Percentiles rank a stretch among this genome's conserved stretches.
phyloP scores from a whole-genome alignment of 2,797 vertebrate species.

The Sciaenops ocellatus region DNA sequence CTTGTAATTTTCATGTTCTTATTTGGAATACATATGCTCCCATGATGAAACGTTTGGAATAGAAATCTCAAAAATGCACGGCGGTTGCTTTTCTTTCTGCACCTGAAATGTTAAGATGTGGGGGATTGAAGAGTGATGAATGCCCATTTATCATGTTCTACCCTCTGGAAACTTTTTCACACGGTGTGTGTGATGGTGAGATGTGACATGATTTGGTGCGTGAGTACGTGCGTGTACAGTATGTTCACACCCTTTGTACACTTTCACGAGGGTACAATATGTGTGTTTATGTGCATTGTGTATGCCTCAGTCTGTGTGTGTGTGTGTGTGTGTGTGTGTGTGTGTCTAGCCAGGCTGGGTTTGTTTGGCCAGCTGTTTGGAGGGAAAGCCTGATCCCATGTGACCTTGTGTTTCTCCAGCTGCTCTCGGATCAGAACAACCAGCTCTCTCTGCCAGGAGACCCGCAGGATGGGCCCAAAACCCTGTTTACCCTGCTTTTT shows the following conservation, averaged over 20 bases:
- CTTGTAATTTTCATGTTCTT: background rate
- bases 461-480: conserved; percentile 35
- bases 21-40: background rate
- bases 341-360: conserved; percentile 45
- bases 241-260: conserved; percentile 31
- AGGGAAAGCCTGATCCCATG: conserved; percentile 83
- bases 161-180: conserved; percentile 54
- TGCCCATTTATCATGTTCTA: conserved; percentile 60
- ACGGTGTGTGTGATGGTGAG: conserved; percentile 28
- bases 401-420: conserved; percentile 86
- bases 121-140: conserved; percentile 44
- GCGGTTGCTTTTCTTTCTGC: conserved; percentile 24
- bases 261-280: conserved; percentile 28
- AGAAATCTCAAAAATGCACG: background rate
- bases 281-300: conserved; percentile 35
- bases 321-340: conserved; percentile 40
- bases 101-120: conserved; percentile 33
- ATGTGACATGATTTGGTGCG: conserved; percentile 28
- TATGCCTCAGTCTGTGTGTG: conserved; percentile 20
- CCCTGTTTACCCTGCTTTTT: conserved; percentile 39
- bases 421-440: conserved; percentile 83
- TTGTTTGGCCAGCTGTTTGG: conserved; percentile 88
- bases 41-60: background rate
- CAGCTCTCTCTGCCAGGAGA: conserved; percentile 63
- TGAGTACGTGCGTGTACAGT: conserved; percentile 14